Conservation (phyloP, 2,797 vertebrate genomes). For the Orientallactaga sibirica region DNA sequence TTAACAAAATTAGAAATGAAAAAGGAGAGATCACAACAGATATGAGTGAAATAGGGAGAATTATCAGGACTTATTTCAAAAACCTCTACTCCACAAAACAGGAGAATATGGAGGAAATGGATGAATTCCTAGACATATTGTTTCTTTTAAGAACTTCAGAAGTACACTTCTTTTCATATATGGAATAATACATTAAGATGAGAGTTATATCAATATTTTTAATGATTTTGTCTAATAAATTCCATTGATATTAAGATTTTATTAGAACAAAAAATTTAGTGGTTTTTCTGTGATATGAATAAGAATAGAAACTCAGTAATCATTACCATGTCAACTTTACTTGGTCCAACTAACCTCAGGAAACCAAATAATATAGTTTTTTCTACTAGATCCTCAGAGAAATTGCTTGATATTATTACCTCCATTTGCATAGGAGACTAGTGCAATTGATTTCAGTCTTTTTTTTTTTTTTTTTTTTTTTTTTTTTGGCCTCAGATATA, state of each 20-base stretch:
- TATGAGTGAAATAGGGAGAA: too few species aligned
- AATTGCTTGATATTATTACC: background rate
- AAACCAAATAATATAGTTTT: constrained; percentile 24
- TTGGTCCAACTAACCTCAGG: background rate
- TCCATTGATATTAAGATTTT: constrained; percentile 3
- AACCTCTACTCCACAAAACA: too few species aligned
- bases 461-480: constrained; percentile 28
- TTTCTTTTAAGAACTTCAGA: constrained; percentile 29
- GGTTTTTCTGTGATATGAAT: background rate
- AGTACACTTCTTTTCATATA: background rate
- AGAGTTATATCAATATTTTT: background rate
- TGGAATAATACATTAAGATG: background rate
- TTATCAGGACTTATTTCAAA: too few species aligned
- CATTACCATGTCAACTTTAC: background rate
- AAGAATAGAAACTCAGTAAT: constrained; percentile 19
- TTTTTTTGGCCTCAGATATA: background rate
- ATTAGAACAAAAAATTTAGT: background rate
- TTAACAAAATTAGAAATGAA: too few species aligned
- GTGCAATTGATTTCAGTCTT: background rate
- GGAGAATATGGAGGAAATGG: too few species aligned
- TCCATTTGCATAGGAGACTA: background rate
- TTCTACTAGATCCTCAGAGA: constrained; percentile 19
- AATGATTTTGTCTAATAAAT: background rate
- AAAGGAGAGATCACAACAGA: too few species aligned
- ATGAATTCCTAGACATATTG: background rate